Percentiles rank a stretch among this genome's conserved stretches.
Conservation (phyloP, 2,113 vertebrate genomes). For the Proteles cristata region DNA sequence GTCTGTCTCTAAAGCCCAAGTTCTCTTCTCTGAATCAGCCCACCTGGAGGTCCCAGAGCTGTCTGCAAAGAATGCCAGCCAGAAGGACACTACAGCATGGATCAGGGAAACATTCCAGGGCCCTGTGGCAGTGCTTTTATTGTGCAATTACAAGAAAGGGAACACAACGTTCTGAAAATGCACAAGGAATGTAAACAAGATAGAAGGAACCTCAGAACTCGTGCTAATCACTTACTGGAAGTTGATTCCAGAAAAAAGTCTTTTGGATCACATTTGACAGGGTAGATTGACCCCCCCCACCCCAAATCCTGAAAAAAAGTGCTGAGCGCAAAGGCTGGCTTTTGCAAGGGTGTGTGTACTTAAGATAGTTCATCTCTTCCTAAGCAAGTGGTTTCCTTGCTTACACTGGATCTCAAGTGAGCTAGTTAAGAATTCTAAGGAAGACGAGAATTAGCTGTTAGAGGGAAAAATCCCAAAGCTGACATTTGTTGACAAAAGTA, state of each 20-base stretch:
- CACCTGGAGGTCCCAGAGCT: not conserved
- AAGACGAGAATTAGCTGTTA: not conserved
- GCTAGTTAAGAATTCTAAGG: not conserved
- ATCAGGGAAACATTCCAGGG: not conserved
- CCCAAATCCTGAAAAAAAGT: not conserved
- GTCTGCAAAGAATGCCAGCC: not conserved
- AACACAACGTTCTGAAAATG: conserved; percentile 37
- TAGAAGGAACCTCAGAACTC: conserved; percentile 22
- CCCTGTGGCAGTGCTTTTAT: not conserved
- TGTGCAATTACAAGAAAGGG: not conserved
- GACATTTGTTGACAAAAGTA: not conserved
- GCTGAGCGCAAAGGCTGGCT: not conserved
- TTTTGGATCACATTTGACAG: not conserved
- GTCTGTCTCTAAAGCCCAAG: not conserved
- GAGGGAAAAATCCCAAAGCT: conserved; percentile 22
- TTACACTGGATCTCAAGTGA: not conserved
- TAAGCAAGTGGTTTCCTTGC: not conserved
- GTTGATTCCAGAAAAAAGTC: conserved; percentile 19
- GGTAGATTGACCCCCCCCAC: not conserved
- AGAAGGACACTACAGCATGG: not conserved
- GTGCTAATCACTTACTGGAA: conserved; percentile 48
- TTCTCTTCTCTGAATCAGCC: not conserved
- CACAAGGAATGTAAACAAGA: conserved; percentile 51
- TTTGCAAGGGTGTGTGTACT: not conserved
- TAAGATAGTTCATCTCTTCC: not conserved